Evolutionary conservation across 2,888 invertebrate species (phyloP).

Genomic region (Zhengitettix transpicula): DNA sequence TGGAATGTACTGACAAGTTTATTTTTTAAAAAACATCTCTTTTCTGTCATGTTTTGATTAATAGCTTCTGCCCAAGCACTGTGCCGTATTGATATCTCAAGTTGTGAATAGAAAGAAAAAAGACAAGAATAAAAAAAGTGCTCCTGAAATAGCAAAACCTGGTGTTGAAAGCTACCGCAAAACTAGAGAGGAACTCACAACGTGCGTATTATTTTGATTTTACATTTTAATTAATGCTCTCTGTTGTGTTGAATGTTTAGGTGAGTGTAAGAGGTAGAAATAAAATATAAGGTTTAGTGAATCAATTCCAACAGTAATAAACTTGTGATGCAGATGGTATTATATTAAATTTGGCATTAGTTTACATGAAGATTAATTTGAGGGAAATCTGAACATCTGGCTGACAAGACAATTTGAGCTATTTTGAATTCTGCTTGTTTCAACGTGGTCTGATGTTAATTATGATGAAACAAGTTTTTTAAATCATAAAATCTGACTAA

Average conservation of each 20-base stretch:
- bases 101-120: conserved; percentile 81
- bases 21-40: not conserved
- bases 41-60: not conserved
- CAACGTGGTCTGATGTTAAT: no score
- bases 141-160: conserved; percentile 74
- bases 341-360: not conserved
- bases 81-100: conserved; percentile 78
- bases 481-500: no score
- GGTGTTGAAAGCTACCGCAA: conserved; percentile 92
- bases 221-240: not conserved
- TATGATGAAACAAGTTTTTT: no score
- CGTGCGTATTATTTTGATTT: conserved; percentile 25
- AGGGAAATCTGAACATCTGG: no score
- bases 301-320: not conserved
- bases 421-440: no score
- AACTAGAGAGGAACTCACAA: conserved; percentile 88
- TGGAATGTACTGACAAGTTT: not conserved
- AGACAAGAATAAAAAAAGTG: conserved; percentile 70
- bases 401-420: no score
- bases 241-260: not conserved
- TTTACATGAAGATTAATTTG: not conserved
- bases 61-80: conserved; percentile 78
- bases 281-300: not conserved
- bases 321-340: not conserved
- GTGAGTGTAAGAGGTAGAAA: no score